Conservation (phyloP, 2,113 vertebrate species). For the Rhinichthys klamathensis region DNA sequence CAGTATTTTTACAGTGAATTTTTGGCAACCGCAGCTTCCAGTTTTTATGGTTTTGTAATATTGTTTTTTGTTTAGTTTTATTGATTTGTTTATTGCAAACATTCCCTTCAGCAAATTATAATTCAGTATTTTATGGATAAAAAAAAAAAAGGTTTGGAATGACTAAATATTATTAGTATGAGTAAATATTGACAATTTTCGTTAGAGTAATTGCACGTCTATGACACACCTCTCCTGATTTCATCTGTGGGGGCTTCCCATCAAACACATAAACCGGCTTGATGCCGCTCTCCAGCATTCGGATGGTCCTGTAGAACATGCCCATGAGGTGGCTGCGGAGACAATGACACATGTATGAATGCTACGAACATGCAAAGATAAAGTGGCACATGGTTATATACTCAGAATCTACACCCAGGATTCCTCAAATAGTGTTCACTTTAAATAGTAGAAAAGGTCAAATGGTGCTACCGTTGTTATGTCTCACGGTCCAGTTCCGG, state of each 20-base stretch:
- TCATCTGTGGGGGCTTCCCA: conserved; percentile 92
- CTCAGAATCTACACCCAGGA: too few relatives aligned
- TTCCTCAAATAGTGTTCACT: too few relatives aligned
- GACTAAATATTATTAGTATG: too few relatives aligned
- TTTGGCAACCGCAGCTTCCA: not conserved
- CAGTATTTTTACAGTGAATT: not conserved
- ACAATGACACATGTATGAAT: not conserved
- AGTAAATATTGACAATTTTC: not conserved
- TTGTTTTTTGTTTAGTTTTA: too few relatives aligned
- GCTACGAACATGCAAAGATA: not conserved
- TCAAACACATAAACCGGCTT: conserved; percentile 96
- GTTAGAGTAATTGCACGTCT: not conserved
- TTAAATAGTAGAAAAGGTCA: too few relatives aligned
- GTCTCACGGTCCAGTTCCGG: too few relatives aligned
- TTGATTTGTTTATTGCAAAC: too few relatives aligned
- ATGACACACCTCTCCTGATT: conserved; percentile 84
- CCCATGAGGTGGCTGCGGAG: conserved; percentile 89
- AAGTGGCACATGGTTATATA: not conserved
- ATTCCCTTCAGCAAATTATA: too few relatives aligned
- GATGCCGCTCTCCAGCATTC: conserved; percentile 95
- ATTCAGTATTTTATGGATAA: too few relatives aligned
- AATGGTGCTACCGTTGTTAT: too few relatives aligned
- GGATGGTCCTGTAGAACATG: conserved; percentile 97
- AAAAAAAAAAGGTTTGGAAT: too few relatives aligned
- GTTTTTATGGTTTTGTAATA: not conserved